Evolutionary conservation across 2,797 vertebrate species (phyloP).

Genomic region (Lemur catta): DNA sequence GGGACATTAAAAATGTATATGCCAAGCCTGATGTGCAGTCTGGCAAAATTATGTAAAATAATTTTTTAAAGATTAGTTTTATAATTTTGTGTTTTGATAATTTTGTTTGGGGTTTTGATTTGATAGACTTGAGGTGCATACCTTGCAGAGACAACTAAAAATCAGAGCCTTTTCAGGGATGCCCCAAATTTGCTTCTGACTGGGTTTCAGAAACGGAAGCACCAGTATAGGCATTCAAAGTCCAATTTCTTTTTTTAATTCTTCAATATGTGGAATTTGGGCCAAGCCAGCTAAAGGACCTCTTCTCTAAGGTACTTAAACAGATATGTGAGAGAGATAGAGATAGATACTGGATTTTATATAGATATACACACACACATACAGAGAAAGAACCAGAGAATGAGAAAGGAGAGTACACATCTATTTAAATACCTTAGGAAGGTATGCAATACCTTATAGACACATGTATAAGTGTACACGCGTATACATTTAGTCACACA

Average conservation of each 20-base stretch:
- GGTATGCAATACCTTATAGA: background rate
- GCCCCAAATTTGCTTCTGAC: background rate
- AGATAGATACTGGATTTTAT: background rate
- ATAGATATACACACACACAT: too few species aligned
- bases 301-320: background rate
- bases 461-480: background rate
- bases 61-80: background rate
- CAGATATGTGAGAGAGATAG: background rate
- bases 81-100: background rate
- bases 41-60: background rate
- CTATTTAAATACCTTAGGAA: background rate
- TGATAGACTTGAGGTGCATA: background rate
- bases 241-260: background rate
- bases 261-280: background rate
- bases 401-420: background rate
- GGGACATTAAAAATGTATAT: background rate
- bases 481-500: background rate
- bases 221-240: background rate
- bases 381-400: background rate
- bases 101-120: background rate
- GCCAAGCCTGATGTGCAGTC: background rate
- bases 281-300: background rate
- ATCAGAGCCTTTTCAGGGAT: conserved; percentile 18
- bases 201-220: conserved; percentile 39
- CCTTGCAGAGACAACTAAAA: background rate